Percentiles rank a stretch among this genome's conserved stretches.
These are phyloP conservation scores for Falco punctatus DNA, from an alignment of 2,113 vertebrate genomes.

Conservation along the genomic window DNA sequence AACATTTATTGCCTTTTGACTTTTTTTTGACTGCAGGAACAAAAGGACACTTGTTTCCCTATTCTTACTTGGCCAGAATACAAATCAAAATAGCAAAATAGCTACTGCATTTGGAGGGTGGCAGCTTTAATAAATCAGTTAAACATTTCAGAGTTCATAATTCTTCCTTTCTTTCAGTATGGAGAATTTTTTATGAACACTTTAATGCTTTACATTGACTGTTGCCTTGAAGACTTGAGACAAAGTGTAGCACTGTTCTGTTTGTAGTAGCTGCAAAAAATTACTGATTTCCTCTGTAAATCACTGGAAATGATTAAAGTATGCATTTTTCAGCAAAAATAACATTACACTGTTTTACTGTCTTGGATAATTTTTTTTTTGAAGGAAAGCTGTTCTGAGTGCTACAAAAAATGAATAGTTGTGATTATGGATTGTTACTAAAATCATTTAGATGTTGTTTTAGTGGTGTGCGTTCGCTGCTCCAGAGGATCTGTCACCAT, in stretches of 20 bases:
- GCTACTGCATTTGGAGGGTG: background rate
- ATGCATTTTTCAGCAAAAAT: constrained; percentile 58
- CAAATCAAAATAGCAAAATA: constrained; percentile 65
- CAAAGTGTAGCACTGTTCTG: constrained; percentile 62
- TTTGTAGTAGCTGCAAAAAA: constrained; percentile 60
- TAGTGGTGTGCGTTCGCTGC: background rate
- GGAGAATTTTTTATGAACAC: constrained; percentile 37
- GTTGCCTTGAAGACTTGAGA: constrained; percentile 52
- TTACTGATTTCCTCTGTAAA: constrained; percentile 64
- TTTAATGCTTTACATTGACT: constrained; percentile 45
- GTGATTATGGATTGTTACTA: background rate
- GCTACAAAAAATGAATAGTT: background rate
- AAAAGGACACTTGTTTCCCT: constrained; percentile 66
- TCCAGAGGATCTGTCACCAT: background rate
- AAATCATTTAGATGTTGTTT: background rate
- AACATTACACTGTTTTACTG: background rate
- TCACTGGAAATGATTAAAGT: constrained; percentile 48
- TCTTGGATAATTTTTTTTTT: background rate
- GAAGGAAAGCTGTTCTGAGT: background rate
- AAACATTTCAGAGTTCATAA: constrained; percentile 65
- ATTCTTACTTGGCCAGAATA: constrained; percentile 45
- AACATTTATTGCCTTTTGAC: background rate
- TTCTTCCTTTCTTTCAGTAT: constrained; percentile 55
- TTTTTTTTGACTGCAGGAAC: constrained; percentile 42
- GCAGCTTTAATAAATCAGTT: constrained; percentile 69